phyloP scores from a whole-genome alignment of 2,888 invertebrate genomes.

The Caenorhabditis sulstoni region DNA sequence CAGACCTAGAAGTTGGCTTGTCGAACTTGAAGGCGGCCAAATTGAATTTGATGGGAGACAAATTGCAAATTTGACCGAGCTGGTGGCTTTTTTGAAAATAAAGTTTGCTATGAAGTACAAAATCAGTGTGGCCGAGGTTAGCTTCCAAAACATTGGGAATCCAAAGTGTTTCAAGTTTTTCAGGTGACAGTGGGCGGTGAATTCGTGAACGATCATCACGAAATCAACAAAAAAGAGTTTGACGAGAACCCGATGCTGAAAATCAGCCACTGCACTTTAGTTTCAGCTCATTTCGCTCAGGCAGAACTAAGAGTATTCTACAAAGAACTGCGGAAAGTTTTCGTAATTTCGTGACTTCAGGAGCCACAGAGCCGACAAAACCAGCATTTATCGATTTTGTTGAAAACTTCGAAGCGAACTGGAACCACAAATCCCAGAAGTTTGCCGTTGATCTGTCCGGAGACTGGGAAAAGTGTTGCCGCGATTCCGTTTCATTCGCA shows the following conservation, averaged over 20 bases:
- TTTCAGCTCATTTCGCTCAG: slow-evolving; percentile 35
- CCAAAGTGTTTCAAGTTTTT: neutral
- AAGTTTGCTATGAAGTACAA: slow-evolving; percentile 48
- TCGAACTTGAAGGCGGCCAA: slow-evolving; percentile 22
- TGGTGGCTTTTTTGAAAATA: slow-evolving; percentile 36
- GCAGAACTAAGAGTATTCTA: slow-evolving; percentile 32
- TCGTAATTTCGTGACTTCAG: no score
- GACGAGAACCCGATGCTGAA: slow-evolving; percentile 36
- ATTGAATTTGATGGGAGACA: slow-evolving; percentile 33
- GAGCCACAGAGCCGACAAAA: slow-evolving; percentile 32
- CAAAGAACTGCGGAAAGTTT: neutral
- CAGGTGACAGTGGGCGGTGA: slow-evolving; percentile 16
- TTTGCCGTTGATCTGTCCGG: slow-evolving; percentile 47
- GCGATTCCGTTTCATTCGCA: slow-evolving; percentile 44
- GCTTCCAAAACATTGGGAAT: neutral
- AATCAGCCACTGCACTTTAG: slow-evolving; percentile 30
- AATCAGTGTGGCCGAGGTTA: slow-evolving; percentile 35
- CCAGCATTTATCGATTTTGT: slow-evolving; percentile 17
- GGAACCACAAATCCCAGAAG: slow-evolving; percentile 31
- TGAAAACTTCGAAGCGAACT: slow-evolving; percentile 28
- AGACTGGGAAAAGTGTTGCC: slow-evolving; percentile 13
- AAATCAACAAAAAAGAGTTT: slow-evolving; percentile 10
- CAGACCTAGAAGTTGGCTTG: slow-evolving; percentile 25
- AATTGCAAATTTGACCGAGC: slow-evolving; percentile 30
- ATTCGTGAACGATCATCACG: slow-evolving; percentile 26